These are phyloP conservation scores for Beroe forskalii DNA, from an alignment of 37 sponge, comb jelly and placozoan genomes.

Conservation along the genomic window DNA sequence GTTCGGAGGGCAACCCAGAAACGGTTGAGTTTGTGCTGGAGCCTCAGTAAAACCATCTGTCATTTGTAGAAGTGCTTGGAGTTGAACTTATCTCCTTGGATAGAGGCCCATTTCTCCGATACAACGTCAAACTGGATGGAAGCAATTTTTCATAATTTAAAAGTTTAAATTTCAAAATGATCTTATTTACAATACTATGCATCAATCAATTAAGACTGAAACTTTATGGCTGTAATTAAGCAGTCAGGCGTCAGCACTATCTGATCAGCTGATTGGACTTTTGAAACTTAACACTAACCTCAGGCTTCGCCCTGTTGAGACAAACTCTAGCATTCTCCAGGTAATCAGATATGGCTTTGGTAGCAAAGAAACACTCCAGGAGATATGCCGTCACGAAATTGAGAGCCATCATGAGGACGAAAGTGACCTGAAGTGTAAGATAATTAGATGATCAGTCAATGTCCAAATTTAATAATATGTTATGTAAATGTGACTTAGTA, in stretches of 20 bases:
- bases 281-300: too few species aligned
- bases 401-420: not conserved
- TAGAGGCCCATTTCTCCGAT: not conserved
- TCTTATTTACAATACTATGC: too few species aligned
- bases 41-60: not conserved
- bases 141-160: too few species aligned
- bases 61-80: constrained; percentile 55
- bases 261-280: too few species aligned
- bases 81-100: not conserved
- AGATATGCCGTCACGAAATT: not conserved
- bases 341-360: not conserved
- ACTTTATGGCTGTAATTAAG: too few species aligned
- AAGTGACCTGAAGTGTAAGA: constrained; percentile 3
- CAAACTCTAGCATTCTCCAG: not conserved
- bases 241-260: too few species aligned
- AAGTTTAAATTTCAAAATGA: too few species aligned
- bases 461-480: too few species aligned
- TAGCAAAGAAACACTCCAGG: not conserved
- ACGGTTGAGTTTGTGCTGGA: not conserved
- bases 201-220: too few species aligned
- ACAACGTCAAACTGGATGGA: constrained; percentile 1
- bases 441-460: too few species aligned
- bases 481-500: too few species aligned
- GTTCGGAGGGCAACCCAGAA: not conserved
- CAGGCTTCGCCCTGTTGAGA: constrained; percentile 7